A percentile compares a stretch with the other conserved stretches of the same genome.
These are phyloP conservation scores for Aphaenogaster ashmeadi DNA, from an alignment of 1,140 invertebrate species.

Conservation along the genomic window DNA sequence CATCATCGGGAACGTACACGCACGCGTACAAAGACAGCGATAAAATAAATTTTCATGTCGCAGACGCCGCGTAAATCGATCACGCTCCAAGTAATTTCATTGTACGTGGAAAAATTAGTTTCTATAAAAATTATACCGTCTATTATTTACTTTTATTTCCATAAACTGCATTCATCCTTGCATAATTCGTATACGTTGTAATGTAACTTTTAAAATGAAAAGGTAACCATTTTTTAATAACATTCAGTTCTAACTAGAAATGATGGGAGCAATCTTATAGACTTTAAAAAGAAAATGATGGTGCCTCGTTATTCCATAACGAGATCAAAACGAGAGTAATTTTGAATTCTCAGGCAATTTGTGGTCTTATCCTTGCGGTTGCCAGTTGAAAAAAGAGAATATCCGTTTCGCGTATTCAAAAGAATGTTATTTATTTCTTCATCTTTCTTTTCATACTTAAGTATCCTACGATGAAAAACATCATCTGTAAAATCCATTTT, in stretches of 20 bases:
- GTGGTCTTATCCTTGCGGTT: slow-evolving; percentile 46
- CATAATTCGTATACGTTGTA: background rate
- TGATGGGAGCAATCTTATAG: background rate
- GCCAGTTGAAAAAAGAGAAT: slow-evolving; percentile 1
- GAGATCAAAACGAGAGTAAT: slow-evolving; percentile 46
- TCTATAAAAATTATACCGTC: slow-evolving; percentile 3
- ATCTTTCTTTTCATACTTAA: background rate
- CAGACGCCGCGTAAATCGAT: background rate
- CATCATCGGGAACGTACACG: background rate
- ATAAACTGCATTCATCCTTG: background rate
- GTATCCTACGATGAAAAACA: background rate
- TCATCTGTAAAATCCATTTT: background rate
- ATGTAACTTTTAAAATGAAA: background rate
- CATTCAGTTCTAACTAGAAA: background rate
- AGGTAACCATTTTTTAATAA: background rate
- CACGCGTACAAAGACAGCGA: background rate
- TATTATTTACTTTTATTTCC: background rate
- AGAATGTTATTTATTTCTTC: background rate
- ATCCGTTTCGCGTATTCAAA: slow-evolving; percentile 1
- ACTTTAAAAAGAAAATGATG: slow-evolving; percentile 1
- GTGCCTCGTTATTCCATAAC: background rate
- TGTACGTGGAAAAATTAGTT: background rate
- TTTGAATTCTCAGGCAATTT: slow-evolving; percentile 54
- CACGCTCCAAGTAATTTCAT: background rate
- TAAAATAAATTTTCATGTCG: slow-evolving; percentile 6